phyloP scores from a whole-genome alignment of 1,140 invertebrate species.

The Sitophilus oryzae region DNA sequence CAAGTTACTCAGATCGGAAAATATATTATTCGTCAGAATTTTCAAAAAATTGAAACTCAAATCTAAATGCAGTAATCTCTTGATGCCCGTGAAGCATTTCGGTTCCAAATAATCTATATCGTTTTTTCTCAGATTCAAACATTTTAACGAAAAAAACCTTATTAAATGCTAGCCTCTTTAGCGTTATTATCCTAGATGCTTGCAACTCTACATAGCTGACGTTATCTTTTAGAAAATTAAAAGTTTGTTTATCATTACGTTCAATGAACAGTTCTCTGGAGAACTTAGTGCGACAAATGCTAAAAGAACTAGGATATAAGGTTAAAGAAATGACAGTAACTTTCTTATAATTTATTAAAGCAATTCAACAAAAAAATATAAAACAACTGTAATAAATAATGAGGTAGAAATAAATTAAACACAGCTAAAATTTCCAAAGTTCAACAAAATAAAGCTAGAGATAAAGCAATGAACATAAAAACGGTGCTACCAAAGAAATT shows the following conservation, averaged over 20 bases:
- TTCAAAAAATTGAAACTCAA: slow-evolving; percentile 34
- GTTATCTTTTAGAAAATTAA: slow-evolving; percentile 34
- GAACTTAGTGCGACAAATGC: too few relatives aligned
- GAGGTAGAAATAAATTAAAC: slow-evolving; percentile 23
- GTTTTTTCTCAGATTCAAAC: slow-evolving; percentile 34
- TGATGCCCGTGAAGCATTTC: slow-evolving; percentile 31
- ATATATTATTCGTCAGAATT: slow-evolving; percentile 33
- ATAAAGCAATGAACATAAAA: slow-evolving; percentile 14
- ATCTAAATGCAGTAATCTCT: slow-evolving; percentile 33
- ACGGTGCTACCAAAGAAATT: neutral
- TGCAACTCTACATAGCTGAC: slow-evolving; percentile 33
- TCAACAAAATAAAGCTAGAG: slow-evolving; percentile 20
- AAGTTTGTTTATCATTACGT: slow-evolving; percentile 33
- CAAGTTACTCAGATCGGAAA: slow-evolving; percentile 34
- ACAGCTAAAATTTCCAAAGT: slow-evolving; percentile 15
- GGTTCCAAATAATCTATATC: slow-evolving; percentile 28
- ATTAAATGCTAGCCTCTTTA: slow-evolving; percentile 31
- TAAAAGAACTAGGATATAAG: too few relatives aligned
- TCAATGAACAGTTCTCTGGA: slow-evolving; percentile 34
- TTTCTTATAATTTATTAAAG: neutral
- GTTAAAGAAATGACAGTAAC: too few relatives aligned
- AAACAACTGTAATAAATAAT: slow-evolving; percentile 23
- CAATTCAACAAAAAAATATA: slow-evolving; percentile 5
- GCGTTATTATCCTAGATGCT: slow-evolving; percentile 16
- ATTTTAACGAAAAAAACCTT: slow-evolving; percentile 32